A percentile compares a stretch with the other conserved stretches of the same genome.
Evolutionary conservation across 64 coral and sea anemone species (phyloP).

Genomic region (Actinia tenebrosa): DNA sequence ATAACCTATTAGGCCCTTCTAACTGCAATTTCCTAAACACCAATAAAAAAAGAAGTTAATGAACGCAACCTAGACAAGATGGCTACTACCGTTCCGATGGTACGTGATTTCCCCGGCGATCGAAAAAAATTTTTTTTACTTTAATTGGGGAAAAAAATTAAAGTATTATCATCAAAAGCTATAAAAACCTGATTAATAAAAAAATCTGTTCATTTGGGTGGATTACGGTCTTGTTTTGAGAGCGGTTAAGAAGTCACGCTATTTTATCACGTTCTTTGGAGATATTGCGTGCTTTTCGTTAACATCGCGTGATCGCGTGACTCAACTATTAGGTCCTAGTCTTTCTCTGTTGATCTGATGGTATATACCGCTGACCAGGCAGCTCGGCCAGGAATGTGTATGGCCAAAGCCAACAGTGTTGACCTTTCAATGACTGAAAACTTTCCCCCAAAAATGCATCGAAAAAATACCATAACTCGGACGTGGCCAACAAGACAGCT

Average conservation of each 20-base stretch:
- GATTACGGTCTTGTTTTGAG: not conserved
- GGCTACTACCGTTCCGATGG: not conserved
- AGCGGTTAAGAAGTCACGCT: not conserved
- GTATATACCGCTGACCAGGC: constrained; percentile 76
- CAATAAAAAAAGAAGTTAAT: not conserved
- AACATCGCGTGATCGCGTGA: not conserved
- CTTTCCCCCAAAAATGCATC: constrained; percentile 30
- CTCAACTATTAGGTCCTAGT: constrained; percentile 30
- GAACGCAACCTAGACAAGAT: not conserved
- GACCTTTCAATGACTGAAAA: constrained; percentile 65
- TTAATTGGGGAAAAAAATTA: not conserved
- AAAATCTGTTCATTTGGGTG: not conserved
- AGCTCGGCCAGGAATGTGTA: constrained; percentile 70
- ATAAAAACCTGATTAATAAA: not conserved
- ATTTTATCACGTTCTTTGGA: not conserved
- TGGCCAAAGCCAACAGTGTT: constrained; percentile 54
- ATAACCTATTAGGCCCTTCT: not conserved
- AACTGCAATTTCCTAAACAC: not conserved
- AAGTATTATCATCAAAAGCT: not conserved
- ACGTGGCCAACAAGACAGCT: constrained; percentile 27
- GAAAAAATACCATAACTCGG: constrained; percentile 11
- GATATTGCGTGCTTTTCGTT: not conserved
- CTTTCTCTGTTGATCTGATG: not conserved
- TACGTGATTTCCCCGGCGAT: not conserved
- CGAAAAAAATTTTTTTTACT: too few relatives aligned